Evolutionary conservation across 2,113 vertebrate genomes (phyloP), one percentile per base, ranked within the genome.

Genomic region (Syngnathus floridae): DNA sequence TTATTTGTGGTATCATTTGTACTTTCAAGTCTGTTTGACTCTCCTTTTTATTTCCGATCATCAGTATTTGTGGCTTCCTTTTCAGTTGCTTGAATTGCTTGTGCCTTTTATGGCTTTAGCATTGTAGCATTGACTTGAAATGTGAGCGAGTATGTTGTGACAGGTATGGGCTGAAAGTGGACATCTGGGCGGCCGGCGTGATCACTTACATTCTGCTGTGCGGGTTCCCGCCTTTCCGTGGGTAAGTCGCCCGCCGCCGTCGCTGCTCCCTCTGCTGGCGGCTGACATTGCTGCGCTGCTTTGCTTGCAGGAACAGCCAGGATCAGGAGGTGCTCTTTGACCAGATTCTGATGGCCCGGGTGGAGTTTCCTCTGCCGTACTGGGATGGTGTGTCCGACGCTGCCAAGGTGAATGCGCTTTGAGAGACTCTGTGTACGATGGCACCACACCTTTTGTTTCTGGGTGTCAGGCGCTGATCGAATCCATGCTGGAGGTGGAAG

Each of bases 121-220:
- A 31, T 31, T 31, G 26, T 31, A 31, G 26, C 26, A 31, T 4
- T 63, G n/a, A 26, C 22, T 46, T 9, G 11, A 45, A 45, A 9
- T 46, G 16, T 11, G 26, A 31, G 26, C 41, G 12, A 8, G 0
- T 72, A 7, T 75, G 17, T 71, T 56, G 78, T 69, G 82, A 77
- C 72, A 99, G 97, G 74, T 99, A 99, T 63, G 95, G 96, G 85
- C 91, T 99, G 88, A 98, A 99, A 83, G 95, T 99, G 90, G 97
- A 99, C 89, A 96, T 98, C 93, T 99, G 97, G 97, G 97, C 97
- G 48, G 95, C 95, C 9, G 96, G 97, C 54, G 97, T 99, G 63
- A 99, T 99, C 86, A 98, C 95, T 69, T 99, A 98, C 80, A 98
- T 99, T 81, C 90, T 99, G 66, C 91, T 99, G 61, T 99, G 95